phyloP scores from a whole-genome alignment of 2,113 vertebrate species.

The Oncorhynchus keta region DNA sequence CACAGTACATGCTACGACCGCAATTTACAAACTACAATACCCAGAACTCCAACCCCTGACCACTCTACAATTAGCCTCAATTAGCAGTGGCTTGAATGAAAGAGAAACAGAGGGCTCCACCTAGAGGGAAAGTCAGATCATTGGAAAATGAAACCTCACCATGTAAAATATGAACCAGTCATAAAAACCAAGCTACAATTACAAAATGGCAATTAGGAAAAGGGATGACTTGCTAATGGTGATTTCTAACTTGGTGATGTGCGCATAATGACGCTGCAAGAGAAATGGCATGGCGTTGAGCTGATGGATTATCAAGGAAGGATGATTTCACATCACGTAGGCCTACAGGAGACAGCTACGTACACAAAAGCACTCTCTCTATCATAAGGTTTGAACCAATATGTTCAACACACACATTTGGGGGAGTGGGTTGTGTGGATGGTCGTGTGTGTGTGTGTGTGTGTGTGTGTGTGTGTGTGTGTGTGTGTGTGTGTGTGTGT shows the following conservation, averaged over 20 bases:
- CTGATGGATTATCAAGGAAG: not conserved
- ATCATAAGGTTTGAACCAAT: too few species aligned
- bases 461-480: not conserved
- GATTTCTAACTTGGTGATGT: constrained; percentile 10
- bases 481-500: not conserved
- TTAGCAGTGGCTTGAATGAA: constrained; percentile 60
- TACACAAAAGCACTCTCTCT: too few species aligned
- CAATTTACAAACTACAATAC: constrained; percentile 28
- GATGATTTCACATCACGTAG: not conserved
- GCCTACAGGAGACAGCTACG: not conserved
- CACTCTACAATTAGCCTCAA: constrained; percentile 69
- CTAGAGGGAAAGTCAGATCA: constrained; percentile 69
- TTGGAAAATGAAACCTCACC: constrained; percentile 25
- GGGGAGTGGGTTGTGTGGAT: too few species aligned
- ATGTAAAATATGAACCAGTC: not conserved
- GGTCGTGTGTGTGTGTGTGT: not conserved
- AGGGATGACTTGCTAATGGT: not conserved
- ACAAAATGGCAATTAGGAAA: constrained; percentile 22
- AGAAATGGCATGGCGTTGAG: constrained; percentile 5
- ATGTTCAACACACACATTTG: too few species aligned
- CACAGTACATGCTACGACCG: constrained; percentile 7
- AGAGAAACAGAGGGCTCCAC: constrained; percentile 73
- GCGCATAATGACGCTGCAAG: constrained; percentile 42
- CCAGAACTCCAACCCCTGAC: constrained; percentile 31
- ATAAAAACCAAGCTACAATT: constrained; percentile 42